Conservation (phyloP, 2,797 vertebrate genomes). For the Podarcis siculus region DNA sequence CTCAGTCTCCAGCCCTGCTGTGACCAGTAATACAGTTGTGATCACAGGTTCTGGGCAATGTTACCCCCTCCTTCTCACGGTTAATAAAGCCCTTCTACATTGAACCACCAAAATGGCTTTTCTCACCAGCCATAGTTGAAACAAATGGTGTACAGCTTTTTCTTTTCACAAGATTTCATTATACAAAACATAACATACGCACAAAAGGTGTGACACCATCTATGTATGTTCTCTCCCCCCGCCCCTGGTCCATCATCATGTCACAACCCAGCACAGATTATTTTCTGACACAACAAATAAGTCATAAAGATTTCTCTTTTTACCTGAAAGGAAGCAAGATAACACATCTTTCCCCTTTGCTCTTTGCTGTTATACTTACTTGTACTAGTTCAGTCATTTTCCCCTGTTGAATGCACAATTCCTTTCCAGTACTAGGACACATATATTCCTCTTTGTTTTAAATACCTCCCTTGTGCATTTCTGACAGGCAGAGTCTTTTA, state of each 20-base stretch:
- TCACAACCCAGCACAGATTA: conserved; percentile 22
- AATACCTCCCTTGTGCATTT: conserved; percentile 45
- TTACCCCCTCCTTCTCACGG: background rate
- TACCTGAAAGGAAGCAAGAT: conserved; percentile 13
- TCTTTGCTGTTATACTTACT: conserved; percentile 35
- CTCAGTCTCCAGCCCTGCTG: background rate
- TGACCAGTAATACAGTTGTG: background rate
- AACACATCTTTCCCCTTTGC: conserved; percentile 30
- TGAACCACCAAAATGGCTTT: background rate
- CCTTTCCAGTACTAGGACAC: background rate
- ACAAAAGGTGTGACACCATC: background rate
- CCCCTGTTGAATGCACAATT: conserved; percentile 8
- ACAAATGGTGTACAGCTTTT: background rate
- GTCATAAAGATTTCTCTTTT: conserved; percentile 19
- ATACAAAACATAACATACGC: background rate
- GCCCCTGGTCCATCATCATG: background rate
- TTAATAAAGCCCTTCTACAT: background rate
- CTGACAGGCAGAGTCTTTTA: conserved; percentile 49
- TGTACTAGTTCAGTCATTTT: conserved; percentile 25
- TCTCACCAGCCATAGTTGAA: background rate
- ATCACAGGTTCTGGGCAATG: background rate
- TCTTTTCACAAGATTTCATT: background rate
- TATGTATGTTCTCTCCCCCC: background rate
- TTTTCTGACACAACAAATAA: conserved; percentile 19
- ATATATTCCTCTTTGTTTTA: conserved; percentile 52